A percentile compares a stretch with the other conserved stretches of the same genome.
phyloP scores from a whole-genome alignment of 2,888 invertebrate genomes.

The Brachyptera putata region DNA sequence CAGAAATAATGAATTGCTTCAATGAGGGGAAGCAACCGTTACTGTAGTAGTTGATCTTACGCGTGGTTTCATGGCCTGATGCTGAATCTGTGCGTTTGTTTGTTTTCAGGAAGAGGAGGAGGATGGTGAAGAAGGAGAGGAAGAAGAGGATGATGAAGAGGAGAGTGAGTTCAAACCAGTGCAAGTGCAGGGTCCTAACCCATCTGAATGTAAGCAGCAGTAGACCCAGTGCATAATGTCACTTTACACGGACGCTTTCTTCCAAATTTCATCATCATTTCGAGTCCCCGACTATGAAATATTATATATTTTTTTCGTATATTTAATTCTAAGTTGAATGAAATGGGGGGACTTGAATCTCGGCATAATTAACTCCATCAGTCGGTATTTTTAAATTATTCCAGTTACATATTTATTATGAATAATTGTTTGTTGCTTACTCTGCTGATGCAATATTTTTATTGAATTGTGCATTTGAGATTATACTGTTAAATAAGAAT shows the following conservation, averaged over 20 bases:
- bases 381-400: too few relatives aligned
- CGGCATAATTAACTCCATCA: too few relatives aligned
- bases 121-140: slow-evolving; percentile 40
- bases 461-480: not conserved
- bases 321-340: too few relatives aligned
- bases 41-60: too few relatives aligned
- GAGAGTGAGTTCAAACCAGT: slow-evolving; percentile 52
- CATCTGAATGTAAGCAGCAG: slow-evolving; percentile 70
- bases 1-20: too few relatives aligned
- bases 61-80: too few relatives aligned
- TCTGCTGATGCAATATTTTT: not conserved
- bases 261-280: slow-evolving; percentile 5
- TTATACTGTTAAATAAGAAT: not conserved
- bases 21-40: too few relatives aligned
- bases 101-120: slow-evolving; percentile 41
- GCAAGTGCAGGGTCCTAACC: slow-evolving; percentile 40
- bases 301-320: too few relatives aligned
- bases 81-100: too few relatives aligned
- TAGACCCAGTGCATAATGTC: slow-evolving; percentile 39
- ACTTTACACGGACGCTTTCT: not conserved
- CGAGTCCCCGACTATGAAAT: not conserved
- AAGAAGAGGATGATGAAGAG: slow-evolving; percentile 55
- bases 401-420: not conserved
- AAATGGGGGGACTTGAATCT: too few relatives aligned
- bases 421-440: not conserved